Base-by-base conservation (phyloP, 1,140 invertebrate genomes). In the Telenomus remus region DNA sequence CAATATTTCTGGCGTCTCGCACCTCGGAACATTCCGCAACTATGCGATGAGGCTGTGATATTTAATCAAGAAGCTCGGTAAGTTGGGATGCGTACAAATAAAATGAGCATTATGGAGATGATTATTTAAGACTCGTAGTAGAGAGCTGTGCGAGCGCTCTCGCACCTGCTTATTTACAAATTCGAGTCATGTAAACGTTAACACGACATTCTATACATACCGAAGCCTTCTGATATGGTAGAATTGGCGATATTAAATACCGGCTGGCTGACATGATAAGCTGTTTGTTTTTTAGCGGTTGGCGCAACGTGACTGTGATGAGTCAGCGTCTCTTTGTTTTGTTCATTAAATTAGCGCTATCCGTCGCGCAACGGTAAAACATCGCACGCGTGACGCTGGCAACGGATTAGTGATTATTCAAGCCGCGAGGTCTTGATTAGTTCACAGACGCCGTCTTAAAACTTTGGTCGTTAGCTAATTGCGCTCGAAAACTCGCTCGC, bases 391-490 rank as follows among this genome's bases (percentile, higher is more conserved):
- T 63, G 50, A 68, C 64, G 63, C 50, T n/a, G 56, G 54, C 47
- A 35, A 16, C 50, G 43, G 70, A 81, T 79, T 80, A 63, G 77
- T 79, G 82, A 84, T 84, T 83, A 84, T 76, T 75, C 77, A 75
- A 81, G 76, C 77, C 79, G 75, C 66, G 76, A 76, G 75, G 77
- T 82, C 82, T 82, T 81, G 82, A 84, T 83, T 83, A 81, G 82
- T 79, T 82, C 74, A 60, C 64, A 71, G 80, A 80, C 78, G 81
- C 74, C 74, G 82, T 83, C 82, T 82, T 76, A 64, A 82, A 84
- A 84, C 78, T 84, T 84, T 83, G 80, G 82, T 83, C 82, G 83
- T 82, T 82, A 82, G 82, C 82, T 84, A 84, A 84, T 84, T 84
- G 82, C 73, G n/a, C 76, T 76, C 68, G 69, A 73, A 64, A 73